Evolutionary conservation across 2,797 vertebrate genomes (phyloP), one percentile per base, ranked within the genome.

Genomic region (Astyanax mexicanus): DNA sequence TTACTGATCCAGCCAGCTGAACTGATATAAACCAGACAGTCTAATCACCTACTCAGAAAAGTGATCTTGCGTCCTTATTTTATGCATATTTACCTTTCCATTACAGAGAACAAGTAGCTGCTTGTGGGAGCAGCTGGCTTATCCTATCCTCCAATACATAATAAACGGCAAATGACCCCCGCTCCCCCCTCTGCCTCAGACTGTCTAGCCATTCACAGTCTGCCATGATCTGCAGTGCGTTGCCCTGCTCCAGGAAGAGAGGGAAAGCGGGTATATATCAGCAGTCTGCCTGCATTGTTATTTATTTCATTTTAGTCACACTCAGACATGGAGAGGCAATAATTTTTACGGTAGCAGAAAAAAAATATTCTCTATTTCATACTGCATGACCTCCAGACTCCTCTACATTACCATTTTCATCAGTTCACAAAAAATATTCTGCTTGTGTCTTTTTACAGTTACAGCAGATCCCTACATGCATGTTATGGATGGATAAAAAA

Each of bases 171-270:
- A 38, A 64, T 49, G 75, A 68, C 35, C 66, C 79, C 58, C 77
- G 69, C 38, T 75, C 87, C 71, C 65, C 45, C 82, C 81, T 76
- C 84, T 88, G 89, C 75, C 73, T 88, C 88, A 84, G 85, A 87
- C 89, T 91, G 92, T 93, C 93, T 93, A 89, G 91, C 89, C 87
- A 88, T 89, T 92, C 90, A 88, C 91, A 89, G 91, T 90, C 92
- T 92, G 91, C 87, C 87, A 85, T 89, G 89, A 93, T 93, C 93
- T 92, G 92, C 93, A 94, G 92, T 94, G 93, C 93, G 92, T 92
- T 93, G 90, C 90, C 87, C 89, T 81, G 85, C 90, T 91, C 89
- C 83, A 86, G 86, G 67, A 79, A 89, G 88, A 89, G 88, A 89
- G 85, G 86, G 86, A 87, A 90, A 90, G 91, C 91, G 88, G 90